Evolutionary conservation across 2,797 vertebrate species (phyloP), one percentile per base, ranked within the genome.

Genomic region (Capromys pilorides): DNA sequence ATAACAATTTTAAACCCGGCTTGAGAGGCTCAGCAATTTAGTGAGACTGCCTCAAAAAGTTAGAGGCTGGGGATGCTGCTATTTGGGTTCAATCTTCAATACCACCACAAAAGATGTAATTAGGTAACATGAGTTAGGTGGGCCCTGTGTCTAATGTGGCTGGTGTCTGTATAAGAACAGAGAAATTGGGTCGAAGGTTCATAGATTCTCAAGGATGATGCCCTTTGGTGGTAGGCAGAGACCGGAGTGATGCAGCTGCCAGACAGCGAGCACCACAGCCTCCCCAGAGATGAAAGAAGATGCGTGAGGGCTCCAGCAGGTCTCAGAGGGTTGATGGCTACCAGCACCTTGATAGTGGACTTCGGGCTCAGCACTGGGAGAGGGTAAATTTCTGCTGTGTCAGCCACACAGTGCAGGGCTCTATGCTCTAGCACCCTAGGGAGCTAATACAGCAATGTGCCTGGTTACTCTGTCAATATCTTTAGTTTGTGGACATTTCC

Each of bases 211-310:
- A 33, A 4, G 66, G 36, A 33, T 5, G 51, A 26, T 0, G 3
- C 22, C 54, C 12, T 31, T 24, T 1, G 13, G 19, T 26, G 49
- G n/a, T 28, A 67, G 22, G 45, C 22, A 19, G 57, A 79, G 71
- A 2, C 9, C 7, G 36, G n/a, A 41, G 51, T 22, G 2, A n/a
- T 0, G 1, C 36, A 66, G 21, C 45, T 49, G 6, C 4, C 31
- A 26, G 22, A 24, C 45, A 62, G 45, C 31, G n/a, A 36, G 49
- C n/a, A 13, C 69, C 61, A 75, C 19, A 62, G 57, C 45, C n/a
- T 41, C 2, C 0, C 9, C 28, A 41, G 64, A 51, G 14, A 39
- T 59, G 36, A 67, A 10, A 11, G n/a, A 89, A 36, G 28, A 59
- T 22, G 28, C 11, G 31, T 19, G 5, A 54, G 28, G 61, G 31